Base-by-base conservation (phyloP, 2,113 vertebrate species). In the Anseranas semipalmata region DNA sequence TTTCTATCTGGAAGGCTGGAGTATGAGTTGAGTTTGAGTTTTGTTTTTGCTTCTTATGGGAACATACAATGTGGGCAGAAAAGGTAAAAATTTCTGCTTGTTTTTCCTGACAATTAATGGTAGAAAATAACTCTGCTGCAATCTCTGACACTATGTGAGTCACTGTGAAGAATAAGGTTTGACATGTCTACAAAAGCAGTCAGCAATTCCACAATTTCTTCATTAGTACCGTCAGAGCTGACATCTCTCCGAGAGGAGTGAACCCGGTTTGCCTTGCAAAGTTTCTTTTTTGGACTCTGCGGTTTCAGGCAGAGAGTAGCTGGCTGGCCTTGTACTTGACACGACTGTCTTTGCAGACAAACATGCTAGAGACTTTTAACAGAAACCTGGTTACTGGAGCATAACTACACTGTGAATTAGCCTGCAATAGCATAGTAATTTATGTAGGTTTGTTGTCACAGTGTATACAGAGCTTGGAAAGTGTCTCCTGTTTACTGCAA, bases 401-500 rank as follows among this genome's bases (percentile, higher is more conserved):
- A 18, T 72, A 68, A 28, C 87, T 73, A 1, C 10, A 45, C 46
- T 52, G 67, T 65, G 87, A 90, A 87, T 93, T 87, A 84, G 53
- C 41, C 52, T 74, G 62, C 71, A 85, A 46, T 45, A 60, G 63
- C 28, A 45, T n/a, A 73, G 55, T 90, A 79, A 91, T 83, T 94
- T 83, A 91, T 79, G 59, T 87, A 75, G 56, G 85, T 81, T 15
- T 90, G 67, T 68, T 91, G 90, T 74, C 82, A 84, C 46, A 66
- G 62, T 81, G 17, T 62, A 71, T 77, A 85, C 53, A 75, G 92
- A 74, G 90, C 75, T 73, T 59, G 65, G 77, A 68, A 95, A 93
- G 55, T 66, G 78, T 37, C 80, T 90, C 68, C 80, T 84, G 48
- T 91, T 91, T 87, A 43, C 83, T 85, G 90, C 85, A 80, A 24